phyloP scores from a whole-genome alignment of 2,113 vertebrate species.

The Mionectes macconnelli region DNA sequence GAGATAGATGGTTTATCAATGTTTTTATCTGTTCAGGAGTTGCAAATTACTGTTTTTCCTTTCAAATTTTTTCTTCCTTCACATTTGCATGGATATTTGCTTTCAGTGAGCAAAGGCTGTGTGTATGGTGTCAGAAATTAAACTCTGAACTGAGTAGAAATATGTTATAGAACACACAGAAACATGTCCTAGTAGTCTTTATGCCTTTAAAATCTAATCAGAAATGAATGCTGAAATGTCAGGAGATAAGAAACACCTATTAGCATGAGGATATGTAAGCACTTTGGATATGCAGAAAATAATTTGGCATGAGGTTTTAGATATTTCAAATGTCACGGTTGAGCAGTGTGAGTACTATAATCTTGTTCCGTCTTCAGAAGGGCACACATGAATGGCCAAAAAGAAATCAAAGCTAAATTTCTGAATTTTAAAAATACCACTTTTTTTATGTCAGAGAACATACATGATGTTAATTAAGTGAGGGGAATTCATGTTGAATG shows the following conservation, averaged over 20 bases:
- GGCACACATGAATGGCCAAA: neutral
- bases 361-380: neutral
- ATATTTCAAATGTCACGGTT: neutral
- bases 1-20: neutral
- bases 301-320: neutral
- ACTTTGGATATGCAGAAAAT: neutral
- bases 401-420: neutral
- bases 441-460: neutral
- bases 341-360: neutral
- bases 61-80: neutral
- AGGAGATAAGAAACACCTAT: slow-evolving; percentile 25
- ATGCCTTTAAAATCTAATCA: slow-evolving; percentile 1
- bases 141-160: neutral
- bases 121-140: neutral
- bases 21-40: neutral
- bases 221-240: neutral
- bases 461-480: neutral
- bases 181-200: neutral
- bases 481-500: neutral
- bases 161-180: neutral
- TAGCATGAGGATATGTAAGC: neutral
- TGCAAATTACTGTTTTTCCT: neutral
- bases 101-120: neutral
- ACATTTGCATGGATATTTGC: neutral
- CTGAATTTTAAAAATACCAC: neutral